Evolutionary conservation across 2,797 vertebrate genomes (phyloP).

Genomic region (Adelosebastes latens): DNA sequence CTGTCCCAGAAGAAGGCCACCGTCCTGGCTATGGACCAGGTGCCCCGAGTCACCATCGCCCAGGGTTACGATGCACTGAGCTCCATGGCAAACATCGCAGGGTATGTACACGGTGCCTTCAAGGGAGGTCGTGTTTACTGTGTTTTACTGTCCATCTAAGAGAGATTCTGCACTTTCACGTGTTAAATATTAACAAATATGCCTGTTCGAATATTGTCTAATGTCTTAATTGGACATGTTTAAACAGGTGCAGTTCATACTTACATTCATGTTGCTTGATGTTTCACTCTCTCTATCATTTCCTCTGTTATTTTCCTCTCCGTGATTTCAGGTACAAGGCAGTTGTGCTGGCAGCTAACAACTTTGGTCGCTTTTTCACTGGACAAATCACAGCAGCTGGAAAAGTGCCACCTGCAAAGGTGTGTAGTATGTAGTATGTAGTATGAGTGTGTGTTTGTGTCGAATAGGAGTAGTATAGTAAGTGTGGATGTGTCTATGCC

Average conservation of each 20-base stretch:
- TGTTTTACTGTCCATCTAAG: neutral
- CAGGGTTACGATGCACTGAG: slow-evolving; percentile 87
- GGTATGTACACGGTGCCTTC: slow-evolving; percentile 58
- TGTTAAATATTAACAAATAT: neutral
- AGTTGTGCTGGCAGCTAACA: slow-evolving; percentile 95
- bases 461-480: neutral
- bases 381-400: slow-evolving; percentile 84
- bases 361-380: slow-evolving; percentile 88
- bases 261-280: neutral
- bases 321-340: slow-evolving; percentile 90
- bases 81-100: slow-evolving; percentile 87
- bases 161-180: neutral
- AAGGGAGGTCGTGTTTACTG: too few relatives aligned
- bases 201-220: neutral
- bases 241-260: neutral
- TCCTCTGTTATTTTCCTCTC: neutral
- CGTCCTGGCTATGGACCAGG: slow-evolving; percentile 87
- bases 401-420: slow-evolving; percentile 84
- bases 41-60: slow-evolving; percentile 88
- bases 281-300: neutral
- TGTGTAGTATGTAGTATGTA: too few relatives aligned
- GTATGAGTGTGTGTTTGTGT: neutral
- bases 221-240: neutral
- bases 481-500: neutral
- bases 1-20: slow-evolving; percentile 82